Evolutionary conservation across 2,888 invertebrate species (phyloP).

Genomic region (Crematogaster levior): DNA sequence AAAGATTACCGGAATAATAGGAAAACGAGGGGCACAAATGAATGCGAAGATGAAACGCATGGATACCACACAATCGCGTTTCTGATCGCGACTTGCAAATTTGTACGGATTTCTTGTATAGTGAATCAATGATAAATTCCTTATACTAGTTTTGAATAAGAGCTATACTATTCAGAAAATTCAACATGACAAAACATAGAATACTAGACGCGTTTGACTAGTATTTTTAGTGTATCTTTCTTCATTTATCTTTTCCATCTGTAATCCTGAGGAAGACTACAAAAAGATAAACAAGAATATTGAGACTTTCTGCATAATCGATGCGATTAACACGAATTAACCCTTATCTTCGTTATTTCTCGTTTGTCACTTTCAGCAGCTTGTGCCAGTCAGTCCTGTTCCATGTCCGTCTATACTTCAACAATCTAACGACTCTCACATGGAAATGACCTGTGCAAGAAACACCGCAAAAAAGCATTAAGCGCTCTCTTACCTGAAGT

Average conservation of each 20-base stretch:
- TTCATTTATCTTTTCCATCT: not conserved
- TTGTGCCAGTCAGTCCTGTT: conserved; percentile 15
- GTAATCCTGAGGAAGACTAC: not conserved
- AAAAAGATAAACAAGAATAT: not conserved
- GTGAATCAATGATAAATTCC: not conserved
- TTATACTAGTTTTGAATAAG: not conserved
- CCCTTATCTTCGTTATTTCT: not conserved
- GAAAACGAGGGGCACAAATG: conserved; percentile 39
- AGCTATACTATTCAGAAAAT: not conserved
- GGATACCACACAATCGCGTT: conserved; percentile 40
- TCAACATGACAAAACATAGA: not conserved
- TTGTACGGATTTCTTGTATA: conserved; percentile 5
- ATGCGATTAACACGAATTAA: conserved; percentile 13
- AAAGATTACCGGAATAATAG: conserved; percentile 67
- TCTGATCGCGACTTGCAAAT: conserved; percentile 22
- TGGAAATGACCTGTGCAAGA: conserved; percentile 38
- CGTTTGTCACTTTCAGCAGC: conserved; percentile 3
- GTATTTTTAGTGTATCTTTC: not conserved
- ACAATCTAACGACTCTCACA: conserved; percentile 46
- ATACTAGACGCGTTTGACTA: not conserved
- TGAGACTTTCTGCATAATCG: not conserved
- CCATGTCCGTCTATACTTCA: conserved; percentile 19
- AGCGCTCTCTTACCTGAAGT: conserved; percentile 65
- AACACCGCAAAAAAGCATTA: conserved; percentile 52
- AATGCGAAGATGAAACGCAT: conserved; percentile 31